Base-by-base conservation (phyloP, 2,888 invertebrate genomes). In the Ichneumon xanthorius region DNA sequence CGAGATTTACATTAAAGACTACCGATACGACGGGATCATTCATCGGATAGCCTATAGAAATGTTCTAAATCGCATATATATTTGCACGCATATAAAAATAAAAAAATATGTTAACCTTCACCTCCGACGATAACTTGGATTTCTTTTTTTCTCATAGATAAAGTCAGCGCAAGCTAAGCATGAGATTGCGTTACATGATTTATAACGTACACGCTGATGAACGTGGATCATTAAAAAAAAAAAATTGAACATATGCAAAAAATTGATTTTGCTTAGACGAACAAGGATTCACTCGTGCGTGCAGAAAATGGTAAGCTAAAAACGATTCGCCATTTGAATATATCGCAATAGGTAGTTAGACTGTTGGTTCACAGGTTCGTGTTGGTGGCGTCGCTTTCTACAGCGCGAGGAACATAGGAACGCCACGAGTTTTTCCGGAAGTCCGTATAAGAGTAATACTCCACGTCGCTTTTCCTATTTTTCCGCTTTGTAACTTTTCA, bases 401-500 rank as follows among this genome's bases (percentile, higher is more conserved):
- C 61, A 65, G 72, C 22, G 16, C 63, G 37, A 37, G 11, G 61
- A 50, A 7, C 22, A 30, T 14, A 37, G 48, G 22, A 30, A 37
- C 55, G 73, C 78, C 73, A 53, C 33, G 26, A 68, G 53, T 78
- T 75, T 70, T 68, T 65, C 85, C 85, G 81, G 80, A 84, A 84
- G 33, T 78, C 80, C 81, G 84, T 84, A 70, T n/a, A 58, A 26
- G 30, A 30, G 48, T 33, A 2, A 33, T 11, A 48, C 26, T 48
- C 45, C 22, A 22, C 26, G 30, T 53, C 45, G 75, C 55, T 85
- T 65, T 78, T 75, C 67, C 73, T 65, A 82, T 73, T 85, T 85
- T 85, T 85, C 78, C 75, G 75, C 73, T 75, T 68, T 45, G 30
- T 58, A 58, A 40, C 63, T 75, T 50, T 85, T 85, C 78, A 85